These are phyloP conservation scores for Psylliodes chrysocephalus DNA, from an alignment of 2,888 invertebrate genomes.

Conservation along the genomic window DNA sequence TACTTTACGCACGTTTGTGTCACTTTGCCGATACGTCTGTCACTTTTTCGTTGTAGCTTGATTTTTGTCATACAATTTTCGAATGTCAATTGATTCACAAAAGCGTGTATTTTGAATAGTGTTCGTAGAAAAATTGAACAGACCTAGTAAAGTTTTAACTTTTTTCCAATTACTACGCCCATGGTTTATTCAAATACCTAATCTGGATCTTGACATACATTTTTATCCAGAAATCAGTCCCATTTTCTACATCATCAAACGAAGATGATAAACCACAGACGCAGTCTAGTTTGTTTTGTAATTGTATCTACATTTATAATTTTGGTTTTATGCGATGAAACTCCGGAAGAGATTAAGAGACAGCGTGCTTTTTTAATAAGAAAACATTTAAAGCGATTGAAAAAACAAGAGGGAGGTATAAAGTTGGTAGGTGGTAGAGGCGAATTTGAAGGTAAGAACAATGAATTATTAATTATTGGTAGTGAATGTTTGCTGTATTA, in stretches of 20 bases:
- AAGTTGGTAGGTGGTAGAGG: conserved; percentile 76
- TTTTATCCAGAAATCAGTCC: conserved; percentile 2
- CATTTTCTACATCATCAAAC: neutral
- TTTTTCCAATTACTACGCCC: neutral
- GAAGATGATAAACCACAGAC: neutral
- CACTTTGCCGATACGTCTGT: too few relatives aligned
- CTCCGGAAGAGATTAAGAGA: conserved; percentile 43
- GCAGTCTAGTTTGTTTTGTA: neutral
- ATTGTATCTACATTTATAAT: neutral
- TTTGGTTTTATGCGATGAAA: conserved; percentile 31
- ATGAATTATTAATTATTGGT: neutral
- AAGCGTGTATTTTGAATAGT: too few relatives aligned
- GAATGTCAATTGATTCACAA: too few relatives aligned
- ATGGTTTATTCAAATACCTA: neutral
- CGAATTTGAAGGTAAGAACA: conserved; percentile 76
- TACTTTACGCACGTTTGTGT: too few relatives aligned
- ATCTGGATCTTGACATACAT: conserved; percentile 36
- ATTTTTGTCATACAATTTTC: too few relatives aligned
- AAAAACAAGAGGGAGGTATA: conserved; percentile 78
- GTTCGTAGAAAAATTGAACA: too few relatives aligned
- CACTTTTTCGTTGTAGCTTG: too few relatives aligned
- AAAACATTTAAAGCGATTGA: conserved; percentile 76
- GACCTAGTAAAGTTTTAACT: too few relatives aligned
- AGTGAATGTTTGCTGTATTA: too few relatives aligned
- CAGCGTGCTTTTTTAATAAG: conserved; percentile 72